Evolutionary conservation across 1,140 invertebrate species (phyloP).

Genomic region (Magallana gigas): DNA sequence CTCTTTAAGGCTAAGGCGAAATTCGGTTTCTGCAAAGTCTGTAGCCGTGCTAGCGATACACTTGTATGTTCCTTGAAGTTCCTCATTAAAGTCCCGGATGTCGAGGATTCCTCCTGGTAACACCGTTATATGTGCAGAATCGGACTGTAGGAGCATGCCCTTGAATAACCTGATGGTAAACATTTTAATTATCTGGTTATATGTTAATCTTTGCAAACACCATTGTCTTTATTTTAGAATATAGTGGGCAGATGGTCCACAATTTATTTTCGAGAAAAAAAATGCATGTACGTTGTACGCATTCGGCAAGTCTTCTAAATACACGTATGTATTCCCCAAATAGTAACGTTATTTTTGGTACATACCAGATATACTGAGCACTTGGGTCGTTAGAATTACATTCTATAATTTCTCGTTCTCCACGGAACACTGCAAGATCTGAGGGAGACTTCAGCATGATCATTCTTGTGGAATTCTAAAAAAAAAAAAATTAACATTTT

Average conservation of each 20-base stretch:
- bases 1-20: conserved; percentile 44
- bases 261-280: too few species aligned
- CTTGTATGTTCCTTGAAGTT: conserved; percentile 50
- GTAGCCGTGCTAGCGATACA: conserved; percentile 41
- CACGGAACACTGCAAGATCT: background rate
- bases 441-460: background rate
- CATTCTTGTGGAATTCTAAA: background rate
- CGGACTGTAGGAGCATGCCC: conserved; percentile 47
- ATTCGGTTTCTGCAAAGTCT: conserved; percentile 44
- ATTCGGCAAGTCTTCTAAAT: too few species aligned
- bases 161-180: conserved; percentile 32
- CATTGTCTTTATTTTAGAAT: too few species aligned
- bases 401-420: conserved; percentile 44
- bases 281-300: too few species aligned
- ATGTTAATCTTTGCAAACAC: too few species aligned
- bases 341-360: background rate
- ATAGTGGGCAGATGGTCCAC: too few species aligned
- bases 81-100: conserved; percentile 30
- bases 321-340: too few species aligned
- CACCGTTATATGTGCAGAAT: conserved; percentile 16
- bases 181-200: too few species aligned
- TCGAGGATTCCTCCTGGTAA: conserved; percentile 47
- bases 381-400: conserved; percentile 44
- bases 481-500: background rate
- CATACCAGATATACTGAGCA: conserved; percentile 52